Evolutionary conservation across 2,797 vertebrate genomes (phyloP), one percentile per base, ranked within the genome.

Genomic region (Lithobates pipiens): DNA sequence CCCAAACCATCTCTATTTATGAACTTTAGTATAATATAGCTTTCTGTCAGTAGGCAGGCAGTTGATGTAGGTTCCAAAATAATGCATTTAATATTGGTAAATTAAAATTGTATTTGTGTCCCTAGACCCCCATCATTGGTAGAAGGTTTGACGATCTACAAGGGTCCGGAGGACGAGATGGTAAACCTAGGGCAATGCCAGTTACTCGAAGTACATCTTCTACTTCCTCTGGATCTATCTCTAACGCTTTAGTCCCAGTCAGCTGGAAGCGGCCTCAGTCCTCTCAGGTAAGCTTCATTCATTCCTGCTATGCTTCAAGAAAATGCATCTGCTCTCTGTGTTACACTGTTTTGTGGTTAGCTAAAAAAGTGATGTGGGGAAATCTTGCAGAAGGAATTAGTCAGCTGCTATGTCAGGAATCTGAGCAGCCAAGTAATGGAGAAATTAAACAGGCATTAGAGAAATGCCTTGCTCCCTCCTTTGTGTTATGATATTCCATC

Each of bases 181-280:
- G 98, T 61, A 99, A 99, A 90, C 93, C 95, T 72, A 94, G 97
- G 77, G 95, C 95, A 70, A 96, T 98, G 93, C 96, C 98, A 0
- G 97, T 99, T 77, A 98, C 98, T n/a, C 95, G 98, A 50, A 99
- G 98, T 80, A 96, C 97, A 0, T 99, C 98, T 23, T 99, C 98
- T 86, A 98, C 98, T 15, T 99, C 98, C 0, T 99, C 98, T 0
- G 97, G 98, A 46, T 99, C 98, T 77, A 99, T 98, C 90, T 99
- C 98, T 86, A 99, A 98, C 85, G 97, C 99, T 87, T 95, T 99
- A 82, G 98, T 99, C 88, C 98, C 97, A 8, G 98, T 99, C 88
- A 99, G 98, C 95, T 99, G 98, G 98, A 99, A 98, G 89, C 95
- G 97, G 82, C 98, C 98, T 2, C 98, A 99, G 76, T 97, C 94